phyloP scores from a whole-genome alignment of 2,113 vertebrate genomes.

The Rhinopomastus cyanomelas region DNA sequence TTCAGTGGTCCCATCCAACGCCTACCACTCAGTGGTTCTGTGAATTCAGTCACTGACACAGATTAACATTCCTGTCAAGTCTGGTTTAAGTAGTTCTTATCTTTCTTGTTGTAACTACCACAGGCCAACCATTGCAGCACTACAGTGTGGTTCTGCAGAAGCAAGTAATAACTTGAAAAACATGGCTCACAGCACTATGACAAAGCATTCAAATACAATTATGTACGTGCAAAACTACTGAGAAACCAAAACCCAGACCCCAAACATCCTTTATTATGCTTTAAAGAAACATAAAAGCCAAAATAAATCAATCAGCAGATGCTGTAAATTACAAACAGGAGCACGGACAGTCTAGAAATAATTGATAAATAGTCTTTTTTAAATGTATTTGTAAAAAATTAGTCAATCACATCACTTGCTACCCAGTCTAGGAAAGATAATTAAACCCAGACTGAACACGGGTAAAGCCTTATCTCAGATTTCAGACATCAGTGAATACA shows the following conservation, averaged over 20 bases:
- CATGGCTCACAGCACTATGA: neutral
- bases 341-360: neutral
- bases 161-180: constrained; percentile 14
- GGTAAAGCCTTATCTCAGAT: neutral
- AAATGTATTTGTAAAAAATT: neutral
- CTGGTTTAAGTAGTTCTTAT: neutral
- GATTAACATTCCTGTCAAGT: neutral
- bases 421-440: neutral
- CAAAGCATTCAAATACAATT: neutral
- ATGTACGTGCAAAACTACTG: neutral
- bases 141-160: neutral
- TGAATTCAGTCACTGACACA: neutral
- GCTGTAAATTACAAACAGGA: neutral
- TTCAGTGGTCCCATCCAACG: too few relatives aligned
- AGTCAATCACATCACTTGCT: neutral
- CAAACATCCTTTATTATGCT: neutral
- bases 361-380: neutral
- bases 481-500: neutral
- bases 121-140: neutral
- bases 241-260: neutral
- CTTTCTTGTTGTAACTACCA: neutral
- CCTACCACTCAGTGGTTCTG: too few relatives aligned
- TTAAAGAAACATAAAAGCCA: neutral
- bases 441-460: neutral
- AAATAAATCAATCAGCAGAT: neutral